These are phyloP conservation scores for Scaptomyza reducta DNA, from an alignment of 2,888 invertebrate genomes.

Conservation along the genomic window DNA sequence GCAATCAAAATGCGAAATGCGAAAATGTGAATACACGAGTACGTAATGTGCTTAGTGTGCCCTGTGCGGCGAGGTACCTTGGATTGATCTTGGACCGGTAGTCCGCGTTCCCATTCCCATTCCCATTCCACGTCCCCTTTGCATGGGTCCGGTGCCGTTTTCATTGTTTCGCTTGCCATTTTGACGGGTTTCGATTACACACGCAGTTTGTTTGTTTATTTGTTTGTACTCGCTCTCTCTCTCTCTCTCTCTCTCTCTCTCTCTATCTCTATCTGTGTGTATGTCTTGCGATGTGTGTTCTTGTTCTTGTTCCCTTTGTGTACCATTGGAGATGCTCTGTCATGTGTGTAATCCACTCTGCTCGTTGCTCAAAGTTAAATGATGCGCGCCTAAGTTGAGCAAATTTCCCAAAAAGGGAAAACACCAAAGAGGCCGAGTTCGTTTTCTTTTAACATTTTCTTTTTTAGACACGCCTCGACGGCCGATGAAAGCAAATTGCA, in stretches of 20 bases:
- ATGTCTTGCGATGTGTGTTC: no score
- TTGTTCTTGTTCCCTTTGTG: slow-evolving; percentile 13
- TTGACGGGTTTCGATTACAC: slow-evolving; percentile 79
- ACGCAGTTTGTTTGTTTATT: slow-evolving; percentile 29
- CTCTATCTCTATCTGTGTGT: not conserved
- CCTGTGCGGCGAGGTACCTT: slow-evolving; percentile 19
- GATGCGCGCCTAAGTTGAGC: slow-evolving; percentile 75
- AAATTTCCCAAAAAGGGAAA: slow-evolving; percentile 44
- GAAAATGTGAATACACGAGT: slow-evolving; percentile 12
- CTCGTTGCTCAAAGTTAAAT: slow-evolving; percentile 77
- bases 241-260: not conserved
- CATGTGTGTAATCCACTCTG: slow-evolving; percentile 78
- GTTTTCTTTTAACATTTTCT: slow-evolving; percentile 21
- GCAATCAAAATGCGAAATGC: slow-evolving; percentile 62
- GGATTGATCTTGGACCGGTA: slow-evolving; percentile 31
- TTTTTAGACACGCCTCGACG: slow-evolving; percentile 54
- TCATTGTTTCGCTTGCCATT: slow-evolving; percentile 70
- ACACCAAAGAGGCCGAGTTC: slow-evolving; percentile 33
- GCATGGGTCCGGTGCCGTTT: slow-evolving; percentile 33
- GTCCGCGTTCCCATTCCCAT: not conserved
- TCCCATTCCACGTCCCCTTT: not conserved
- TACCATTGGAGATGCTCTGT: slow-evolving; percentile 48
- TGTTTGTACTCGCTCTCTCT: not conserved
- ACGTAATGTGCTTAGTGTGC: slow-evolving; percentile 61
- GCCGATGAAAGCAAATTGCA: slow-evolving; percentile 70